Conservation (phyloP, 2,888 invertebrate species). For the Galerucella pusilla region DNA sequence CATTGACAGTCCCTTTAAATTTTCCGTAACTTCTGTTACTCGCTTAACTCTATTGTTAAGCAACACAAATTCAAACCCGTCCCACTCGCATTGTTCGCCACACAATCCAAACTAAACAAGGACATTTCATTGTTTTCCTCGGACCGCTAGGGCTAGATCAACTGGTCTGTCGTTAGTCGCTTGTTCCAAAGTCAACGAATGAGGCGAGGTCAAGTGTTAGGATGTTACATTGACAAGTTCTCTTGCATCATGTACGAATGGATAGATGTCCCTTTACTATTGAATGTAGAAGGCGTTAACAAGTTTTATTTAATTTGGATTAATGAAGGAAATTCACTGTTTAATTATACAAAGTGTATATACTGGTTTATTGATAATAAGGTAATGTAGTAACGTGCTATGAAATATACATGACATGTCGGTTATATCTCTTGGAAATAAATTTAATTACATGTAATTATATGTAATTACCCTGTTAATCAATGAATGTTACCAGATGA, state of each 20-base stretch:
- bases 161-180: constrained; percentile 33
- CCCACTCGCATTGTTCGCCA: constrained; percentile 31
- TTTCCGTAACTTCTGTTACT: constrained; percentile 38
- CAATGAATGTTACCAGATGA: neutral
- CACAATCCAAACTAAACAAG: constrained; percentile 38
- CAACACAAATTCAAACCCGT: constrained; percentile 33
- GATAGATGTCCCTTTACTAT: constrained; percentile 9
- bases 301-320: neutral
- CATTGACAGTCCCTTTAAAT: neutral
- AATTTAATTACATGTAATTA: neutral
- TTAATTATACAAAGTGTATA: neutral
- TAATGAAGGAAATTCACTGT: neutral
- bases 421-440: neutral
- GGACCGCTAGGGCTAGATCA: constrained; percentile 38
- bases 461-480: neutral
- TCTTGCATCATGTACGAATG: constrained; percentile 28
- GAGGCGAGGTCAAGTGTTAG: constrained; percentile 35
- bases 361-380: neutral
- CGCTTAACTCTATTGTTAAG: constrained; percentile 40
- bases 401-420: neutral
- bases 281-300: constrained; percentile 11
- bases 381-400: neutral
- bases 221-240: constrained; percentile 34
- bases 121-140: constrained; percentile 42
- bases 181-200: constrained; percentile 34